phyloP scores from a whole-genome alignment of 2,888 invertebrate species.

The Acanthopleura granulata region DNA sequence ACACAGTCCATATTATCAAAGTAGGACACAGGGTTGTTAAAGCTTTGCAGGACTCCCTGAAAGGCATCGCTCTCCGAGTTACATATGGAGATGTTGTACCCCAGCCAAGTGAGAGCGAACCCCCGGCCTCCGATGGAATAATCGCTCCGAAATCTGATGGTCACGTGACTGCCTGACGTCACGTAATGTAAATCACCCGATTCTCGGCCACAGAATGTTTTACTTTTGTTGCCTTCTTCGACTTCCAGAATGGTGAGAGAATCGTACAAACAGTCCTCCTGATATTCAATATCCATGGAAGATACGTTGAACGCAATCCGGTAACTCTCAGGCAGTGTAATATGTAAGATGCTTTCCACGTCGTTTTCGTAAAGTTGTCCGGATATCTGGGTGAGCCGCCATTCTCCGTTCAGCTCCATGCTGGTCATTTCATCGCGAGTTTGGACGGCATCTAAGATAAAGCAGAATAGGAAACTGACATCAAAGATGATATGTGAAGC shows the following conservation, averaged over 20 bases:
- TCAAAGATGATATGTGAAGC: too few species aligned
- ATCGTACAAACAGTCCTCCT: slow-evolving; percentile 44
- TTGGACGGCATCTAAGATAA: background rate
- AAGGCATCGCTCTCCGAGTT: background rate
- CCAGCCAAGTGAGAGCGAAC: slow-evolving; percentile 35
- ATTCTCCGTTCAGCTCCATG: slow-evolving; percentile 2
- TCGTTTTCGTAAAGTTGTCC: slow-evolving; percentile 32
- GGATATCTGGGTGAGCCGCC: background rate
- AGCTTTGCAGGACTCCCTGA: slow-evolving; percentile 77
- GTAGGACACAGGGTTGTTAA: slow-evolving; percentile 80
- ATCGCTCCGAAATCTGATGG: slow-evolving; percentile 36
- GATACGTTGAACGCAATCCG: slow-evolving; percentile 32
- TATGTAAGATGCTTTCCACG: slow-evolving; percentile 15
- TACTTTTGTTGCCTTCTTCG: background rate
- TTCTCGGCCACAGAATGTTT: background rate
- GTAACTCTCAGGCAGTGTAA: slow-evolving; percentile 24
- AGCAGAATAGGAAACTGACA: too few species aligned
- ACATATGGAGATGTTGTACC: slow-evolving; percentile 27
- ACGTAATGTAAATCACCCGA: slow-evolving; percentile 20
- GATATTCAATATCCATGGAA: slow-evolving; percentile 35
- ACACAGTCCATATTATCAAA: slow-evolving; percentile 81
- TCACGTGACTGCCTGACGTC: slow-evolving; percentile 25
- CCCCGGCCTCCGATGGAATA: slow-evolving; percentile 32
- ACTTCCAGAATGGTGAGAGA: slow-evolving; percentile 30
- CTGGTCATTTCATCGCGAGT: background rate